A percentile compares a stretch with the other conserved stretches of the same genome.
phyloP scores from a whole-genome alignment of 2,113 vertebrate species.

The Oryzias melastigma region DNA sequence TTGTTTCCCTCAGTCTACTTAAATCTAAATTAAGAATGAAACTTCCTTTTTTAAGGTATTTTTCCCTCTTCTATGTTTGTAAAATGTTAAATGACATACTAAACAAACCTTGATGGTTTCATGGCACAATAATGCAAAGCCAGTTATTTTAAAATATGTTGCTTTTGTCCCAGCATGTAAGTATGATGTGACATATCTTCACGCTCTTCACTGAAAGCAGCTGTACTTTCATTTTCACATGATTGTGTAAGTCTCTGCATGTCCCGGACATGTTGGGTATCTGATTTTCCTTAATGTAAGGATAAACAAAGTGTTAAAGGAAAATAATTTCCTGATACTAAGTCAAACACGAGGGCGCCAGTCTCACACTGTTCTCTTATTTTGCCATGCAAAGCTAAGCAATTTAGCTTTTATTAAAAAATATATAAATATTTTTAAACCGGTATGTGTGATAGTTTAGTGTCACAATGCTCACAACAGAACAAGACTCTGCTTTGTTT shows the following conservation, averaged over 20 bases:
- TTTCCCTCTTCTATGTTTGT: too few relatives aligned
- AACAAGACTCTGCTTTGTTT: slow-evolving; percentile 24
- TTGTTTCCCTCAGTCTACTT: too few relatives aligned
- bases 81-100: too few relatives aligned
- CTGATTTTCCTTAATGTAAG: slow-evolving; percentile 21
- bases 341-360: slow-evolving; percentile 9
- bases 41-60: too few relatives aligned
- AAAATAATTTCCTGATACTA: slow-evolving; percentile 1
- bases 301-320: slow-evolving; percentile 16
- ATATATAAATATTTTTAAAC: background rate
- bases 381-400: slow-evolving; percentile 20
- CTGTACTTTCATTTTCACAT: slow-evolving; percentile 33
- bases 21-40: too few relatives aligned
- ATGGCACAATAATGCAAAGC: too few relatives aligned
- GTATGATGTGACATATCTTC: slow-evolving; percentile 10
- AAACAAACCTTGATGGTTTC: too few relatives aligned
- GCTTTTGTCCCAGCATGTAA: too few relatives aligned
- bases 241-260: slow-evolving; percentile 42
- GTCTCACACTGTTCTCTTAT: slow-evolving; percentile 23
- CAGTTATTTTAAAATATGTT: too few relatives aligned
- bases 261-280: slow-evolving; percentile 27
- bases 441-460: slow-evolving; percentile 20
- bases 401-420: background rate
- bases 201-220: slow-evolving; percentile 18
- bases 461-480: background rate